Base-by-base conservation (phyloP, 2,797 vertebrate species). In the Lithobates sylvaticus region DNA sequence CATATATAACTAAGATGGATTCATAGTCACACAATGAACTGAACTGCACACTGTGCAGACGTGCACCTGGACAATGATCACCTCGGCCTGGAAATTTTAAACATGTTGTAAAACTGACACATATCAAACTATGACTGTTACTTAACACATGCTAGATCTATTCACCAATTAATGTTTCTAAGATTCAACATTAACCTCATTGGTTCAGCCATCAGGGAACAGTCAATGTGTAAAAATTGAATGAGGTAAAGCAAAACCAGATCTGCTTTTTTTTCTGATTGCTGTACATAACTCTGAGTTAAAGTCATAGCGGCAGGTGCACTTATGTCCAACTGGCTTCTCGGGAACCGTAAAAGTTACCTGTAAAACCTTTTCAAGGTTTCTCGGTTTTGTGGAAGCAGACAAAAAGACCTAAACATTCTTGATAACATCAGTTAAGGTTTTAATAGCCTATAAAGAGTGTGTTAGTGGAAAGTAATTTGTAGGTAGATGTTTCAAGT, bases 381-480 rank as follows among this genome's bases (percentile, higher is more conserved):
- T 61, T 61, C 54, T 21, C 54, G 32, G 44, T 76, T 76, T 58
- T 76, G 44, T 76, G 27, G 32, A 18, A 58, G 74, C 47, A 54
- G 74, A 76, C 26, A 76, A 58, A 75, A 75, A 47, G 23, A 10
- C 73, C 23, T 75, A 75, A 75, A 50, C 39, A n/a, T 44, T 39
- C 74, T 58, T 76, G 74, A 76, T 54, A 76, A 58, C 74, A 39
- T 21, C 26, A 29, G 54, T 61, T 42, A 42, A 23, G 44, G 36
- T 74, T 74, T 74, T 42, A 74, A 74, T 44, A 74, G 72, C 39
- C 72, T 27, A 23, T 74, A 47, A 74, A 74, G 26, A 21, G 72
- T 47, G 72, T 74, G 39, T 47, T 74, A 74, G 39, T 42, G 72
- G 72, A 74, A 74, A 74, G 72, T 74, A 47, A 74, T n/a, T 74